A percentile compares a stretch with the other conserved stretches of the same genome.
Evolutionary conservation across 2,888 invertebrate genomes (phyloP).

Genomic region (Ditula angustiorana): DNA sequence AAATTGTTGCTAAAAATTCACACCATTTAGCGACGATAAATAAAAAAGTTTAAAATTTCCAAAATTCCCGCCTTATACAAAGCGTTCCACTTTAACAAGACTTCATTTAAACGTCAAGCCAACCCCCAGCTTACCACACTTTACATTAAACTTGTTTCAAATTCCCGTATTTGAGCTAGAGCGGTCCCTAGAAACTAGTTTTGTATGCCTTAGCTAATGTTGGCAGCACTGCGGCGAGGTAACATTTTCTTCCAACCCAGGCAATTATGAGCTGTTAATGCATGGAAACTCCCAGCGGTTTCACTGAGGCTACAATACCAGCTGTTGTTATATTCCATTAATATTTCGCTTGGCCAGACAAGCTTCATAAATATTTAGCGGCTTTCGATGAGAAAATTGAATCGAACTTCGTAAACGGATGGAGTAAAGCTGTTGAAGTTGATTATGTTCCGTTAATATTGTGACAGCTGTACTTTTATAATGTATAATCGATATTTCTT

Average conservation of each 20-base stretch:
- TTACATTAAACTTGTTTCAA: conserved; percentile 31
- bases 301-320: conserved; percentile 24
- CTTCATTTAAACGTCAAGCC: too few species aligned
- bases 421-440: not conserved
- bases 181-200: conserved; percentile 24
- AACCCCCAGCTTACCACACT: conserved; percentile 11
- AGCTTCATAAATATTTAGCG: conserved; percentile 31
- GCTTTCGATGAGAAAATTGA: conserved; percentile 20
- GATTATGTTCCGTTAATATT: not conserved
- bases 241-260: conserved; percentile 16
- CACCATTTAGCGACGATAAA: too few species aligned
- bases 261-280: conserved; percentile 34
- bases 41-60: too few species aligned
- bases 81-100: too few species aligned
- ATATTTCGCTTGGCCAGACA: conserved; percentile 30
- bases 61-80: too few species aligned
- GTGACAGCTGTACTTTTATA: not conserved
- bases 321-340: conserved; percentile 39
- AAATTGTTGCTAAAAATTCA: too few species aligned
- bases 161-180: conserved; percentile 27
- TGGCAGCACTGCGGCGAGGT: conserved; percentile 1
- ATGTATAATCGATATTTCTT: too few species aligned
- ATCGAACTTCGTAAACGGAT: not conserved
- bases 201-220: conserved; percentile 20
- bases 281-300: conserved; percentile 24